Conservation (phyloP, 2,113 vertebrate genomes). For the Vanacampus margaritifer region DNA sequence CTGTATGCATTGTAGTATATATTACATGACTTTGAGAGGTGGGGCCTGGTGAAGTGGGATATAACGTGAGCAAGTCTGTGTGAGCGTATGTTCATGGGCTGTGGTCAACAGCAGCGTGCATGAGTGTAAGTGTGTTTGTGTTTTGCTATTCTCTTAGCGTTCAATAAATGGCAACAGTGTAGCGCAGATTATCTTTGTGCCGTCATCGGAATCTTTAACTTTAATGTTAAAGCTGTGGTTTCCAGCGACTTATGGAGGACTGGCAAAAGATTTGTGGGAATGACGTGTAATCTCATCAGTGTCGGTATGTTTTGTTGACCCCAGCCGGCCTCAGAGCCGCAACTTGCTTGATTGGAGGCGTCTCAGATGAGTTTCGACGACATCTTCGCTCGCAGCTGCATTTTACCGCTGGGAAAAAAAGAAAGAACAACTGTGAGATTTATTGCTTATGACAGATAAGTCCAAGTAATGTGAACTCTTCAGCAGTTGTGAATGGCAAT, state of each 20-base stretch:
- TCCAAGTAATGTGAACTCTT: conserved; percentile 16
- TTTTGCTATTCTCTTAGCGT: no score
- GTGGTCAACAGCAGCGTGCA: no score
- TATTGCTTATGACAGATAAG: conserved; percentile 21
- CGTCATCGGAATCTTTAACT: conserved; percentile 20
- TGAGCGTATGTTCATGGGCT: no score
- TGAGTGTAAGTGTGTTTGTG: no score
- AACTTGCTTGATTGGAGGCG: conserved; percentile 22
- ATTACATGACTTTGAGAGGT: not conserved
- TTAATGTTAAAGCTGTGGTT: conserved; percentile 34
- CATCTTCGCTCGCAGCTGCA: conserved; percentile 28
- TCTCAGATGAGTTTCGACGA: conserved; percentile 8
- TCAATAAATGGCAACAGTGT: not conserved
- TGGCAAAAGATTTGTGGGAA: conserved; percentile 24
- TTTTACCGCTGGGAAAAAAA: not conserved
- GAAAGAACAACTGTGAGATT: conserved; percentile 6
- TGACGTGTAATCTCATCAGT: conserved; percentile 11
- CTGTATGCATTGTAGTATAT: not conserved
- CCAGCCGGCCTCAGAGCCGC: not conserved
- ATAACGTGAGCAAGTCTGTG: no score
- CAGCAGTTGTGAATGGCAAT: conserved; percentile 6
- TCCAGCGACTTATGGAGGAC: conserved; percentile 9
- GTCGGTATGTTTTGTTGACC: conserved; percentile 21
- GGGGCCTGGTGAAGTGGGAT: not conserved
- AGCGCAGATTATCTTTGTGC: not conserved